Evolutionary conservation across 1,140 invertebrate species (phyloP), one percentile per base, ranked within the genome.

Genomic region (Penaeus indicus): DNA sequence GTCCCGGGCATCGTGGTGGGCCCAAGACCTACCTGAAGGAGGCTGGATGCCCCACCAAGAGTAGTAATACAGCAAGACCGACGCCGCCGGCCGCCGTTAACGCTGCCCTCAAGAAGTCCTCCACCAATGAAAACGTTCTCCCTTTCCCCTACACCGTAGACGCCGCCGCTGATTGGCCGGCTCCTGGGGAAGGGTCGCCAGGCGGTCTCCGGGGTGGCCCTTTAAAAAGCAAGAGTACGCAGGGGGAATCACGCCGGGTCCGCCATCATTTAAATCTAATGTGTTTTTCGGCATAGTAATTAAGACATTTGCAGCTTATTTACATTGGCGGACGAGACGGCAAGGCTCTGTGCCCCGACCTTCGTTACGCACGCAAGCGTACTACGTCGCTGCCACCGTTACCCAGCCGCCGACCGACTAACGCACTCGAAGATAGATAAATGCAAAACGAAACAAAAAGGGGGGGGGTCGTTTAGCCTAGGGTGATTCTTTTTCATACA

Each of bases 221-320:
- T 82, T 82, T 82, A 84, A 84, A 69, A 84, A 69, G 62, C 61
- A 69, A 67, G 81, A 69, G 81, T 27, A 67, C 62, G 22, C n/a
- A 47, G 81, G 47, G 75, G 16, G 63, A 69, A 32, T 32, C 32
- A 67, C 81, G 27, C 47, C 80, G 63, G 54, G 47, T 18, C 81
- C 19, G 47, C 19, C 81, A 32, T 84, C 63, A 84, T 64, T 69
- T 67, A 67, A 67, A 84, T 84, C 4, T 84, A 84, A 84, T 84
- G 63, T 84, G 81, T 84, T 84, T 27, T 67, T 69, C 81, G 67
- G 62, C 62, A 61, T 67, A 67, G 63, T 69, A 84, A 84, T 84
- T 84, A 84, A 84, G 81, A 84, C 81, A 84, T 84, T 62, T 84
- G 67, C 81, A 64, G 22, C 62, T 60, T 84, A 84, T 60, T 84